Conservation (phyloP, 2,113 vertebrate genomes). For the Paramisgurnus dabryanus region DNA sequence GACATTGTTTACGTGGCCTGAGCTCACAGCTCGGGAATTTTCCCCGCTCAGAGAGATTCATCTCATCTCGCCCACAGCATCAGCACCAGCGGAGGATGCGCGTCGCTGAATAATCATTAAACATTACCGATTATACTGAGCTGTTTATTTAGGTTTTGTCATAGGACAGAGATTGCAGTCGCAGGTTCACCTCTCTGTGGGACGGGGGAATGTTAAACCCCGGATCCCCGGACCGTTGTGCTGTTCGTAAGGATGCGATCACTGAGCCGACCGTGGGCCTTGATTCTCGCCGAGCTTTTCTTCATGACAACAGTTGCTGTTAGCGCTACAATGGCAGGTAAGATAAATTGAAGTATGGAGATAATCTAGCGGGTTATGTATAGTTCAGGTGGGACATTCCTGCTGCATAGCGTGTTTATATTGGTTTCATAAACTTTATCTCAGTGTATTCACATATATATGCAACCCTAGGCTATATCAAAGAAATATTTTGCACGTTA, state of each 20-base stretch:
- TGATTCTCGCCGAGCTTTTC: constrained; percentile 57
- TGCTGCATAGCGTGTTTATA: too few species aligned
- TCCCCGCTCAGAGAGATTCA: constrained; percentile 21
- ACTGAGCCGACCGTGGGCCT: constrained; percentile 46
- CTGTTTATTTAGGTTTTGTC: background rate
- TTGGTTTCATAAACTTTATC: too few species aligned
- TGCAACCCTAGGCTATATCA: too few species aligned
- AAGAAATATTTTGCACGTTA: too few species aligned
- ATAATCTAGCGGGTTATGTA: too few species aligned
- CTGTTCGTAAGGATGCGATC: constrained; percentile 51
- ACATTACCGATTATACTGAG: background rate
- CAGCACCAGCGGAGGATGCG: constrained; percentile 10
- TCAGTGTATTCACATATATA: too few species aligned
- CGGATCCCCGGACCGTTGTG: constrained; percentile 45
- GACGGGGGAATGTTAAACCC: constrained; percentile 64
- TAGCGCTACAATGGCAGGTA: constrained; percentile 53
- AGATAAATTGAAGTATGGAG: background rate
- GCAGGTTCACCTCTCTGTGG: constrained; percentile 31
- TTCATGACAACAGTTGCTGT: constrained; percentile 49
- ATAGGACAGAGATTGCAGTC: constrained; percentile 4
- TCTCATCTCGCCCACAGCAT: background rate
- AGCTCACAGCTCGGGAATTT: background rate
- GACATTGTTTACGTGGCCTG: constrained; percentile 53
- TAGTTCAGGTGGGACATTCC: too few species aligned
- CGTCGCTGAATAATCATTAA: background rate